A percentile compares a stretch with the other conserved stretches of the same genome.
phyloP scores from a whole-genome alignment of 1,140 invertebrate genomes.

The Drosophila setifemur region DNA sequence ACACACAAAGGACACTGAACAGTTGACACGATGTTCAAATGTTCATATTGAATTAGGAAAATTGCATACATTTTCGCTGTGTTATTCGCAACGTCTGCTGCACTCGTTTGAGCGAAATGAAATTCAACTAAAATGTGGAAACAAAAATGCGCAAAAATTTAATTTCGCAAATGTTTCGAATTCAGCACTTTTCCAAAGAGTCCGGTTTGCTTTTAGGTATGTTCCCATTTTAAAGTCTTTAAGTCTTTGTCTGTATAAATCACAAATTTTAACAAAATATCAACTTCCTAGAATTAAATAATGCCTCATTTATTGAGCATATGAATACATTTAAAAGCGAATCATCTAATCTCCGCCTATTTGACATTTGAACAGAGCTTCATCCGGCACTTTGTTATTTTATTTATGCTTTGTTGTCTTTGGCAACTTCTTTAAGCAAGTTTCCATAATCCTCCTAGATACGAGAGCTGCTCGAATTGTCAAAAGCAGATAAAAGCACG shows the following conservation, averaged over 20 bases:
- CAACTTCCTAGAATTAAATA: too few relatives aligned
- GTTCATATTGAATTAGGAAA: constrained; percentile 47
- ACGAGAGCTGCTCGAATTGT: constrained; percentile 16
- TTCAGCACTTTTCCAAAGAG: not conserved
- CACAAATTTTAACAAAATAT: too few relatives aligned
- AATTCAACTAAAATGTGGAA: constrained; percentile 15
- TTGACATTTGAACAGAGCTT: not conserved
- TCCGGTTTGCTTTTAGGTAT: not conserved
- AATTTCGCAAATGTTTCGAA: constrained; percentile 7
- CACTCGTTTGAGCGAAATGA: constrained; percentile 24
- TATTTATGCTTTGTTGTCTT: constrained; percentile 25
- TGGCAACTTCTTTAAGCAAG: constrained; percentile 17
- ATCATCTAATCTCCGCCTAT: not conserved
- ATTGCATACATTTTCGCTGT: constrained; percentile 23
- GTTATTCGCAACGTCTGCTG: not conserved
- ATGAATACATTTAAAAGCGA: not conserved
- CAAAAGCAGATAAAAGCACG: constrained; percentile 28
- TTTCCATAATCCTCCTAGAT: constrained; percentile 26
- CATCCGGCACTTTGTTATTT: constrained; percentile 8
- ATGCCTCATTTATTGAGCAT: too few relatives aligned
- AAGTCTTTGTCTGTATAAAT: too few relatives aligned
- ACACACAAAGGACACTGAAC: constrained; percentile 36
- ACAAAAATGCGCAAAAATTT: not conserved
- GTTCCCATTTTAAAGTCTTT: not conserved
- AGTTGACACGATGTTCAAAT: constrained; percentile 36